phyloP scores from a whole-genome alignment of 2,888 invertebrate species.

The Deroplatys truncata region DNA sequence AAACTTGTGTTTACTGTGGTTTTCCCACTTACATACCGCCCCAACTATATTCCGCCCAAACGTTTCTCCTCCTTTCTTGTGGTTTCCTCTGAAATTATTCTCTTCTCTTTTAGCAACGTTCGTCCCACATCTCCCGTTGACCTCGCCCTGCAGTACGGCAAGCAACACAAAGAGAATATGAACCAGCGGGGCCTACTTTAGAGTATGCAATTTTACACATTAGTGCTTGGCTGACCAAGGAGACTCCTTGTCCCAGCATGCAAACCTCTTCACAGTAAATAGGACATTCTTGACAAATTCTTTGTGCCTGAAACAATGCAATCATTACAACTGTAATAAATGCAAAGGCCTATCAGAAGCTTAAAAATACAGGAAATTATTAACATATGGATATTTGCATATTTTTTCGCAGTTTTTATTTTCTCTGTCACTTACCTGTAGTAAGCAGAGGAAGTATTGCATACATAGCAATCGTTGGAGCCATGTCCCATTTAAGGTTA shows the following conservation, averaged over 20 bases:
- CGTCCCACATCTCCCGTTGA: not conserved
- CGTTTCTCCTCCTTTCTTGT: not conserved
- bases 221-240: not conserved
- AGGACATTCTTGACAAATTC: too few relatives aligned
- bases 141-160: not conserved
- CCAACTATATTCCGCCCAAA: not conserved
- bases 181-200: not conserved
- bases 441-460: too few relatives aligned
- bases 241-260: not conserved
- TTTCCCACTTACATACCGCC: not conserved
- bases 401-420: too few relatives aligned
- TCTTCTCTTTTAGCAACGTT: not conserved
- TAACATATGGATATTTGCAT: too few relatives aligned
- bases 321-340: too few relatives aligned
- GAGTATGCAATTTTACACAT: not conserved
- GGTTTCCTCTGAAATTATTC: not conserved
- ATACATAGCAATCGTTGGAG: too few relatives aligned
- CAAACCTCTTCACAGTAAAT: not conserved
- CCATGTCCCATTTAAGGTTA: too few relatives aligned
- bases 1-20: not conserved
- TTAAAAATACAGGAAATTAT: too few relatives aligned
- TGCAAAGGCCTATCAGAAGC: too few relatives aligned
- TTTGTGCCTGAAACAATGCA: too few relatives aligned
- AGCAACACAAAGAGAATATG: not conserved
- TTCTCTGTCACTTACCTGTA: too few relatives aligned